Conservation (phyloP, 2,113 vertebrate genomes). For the Lamprologus sp. region DNA sequence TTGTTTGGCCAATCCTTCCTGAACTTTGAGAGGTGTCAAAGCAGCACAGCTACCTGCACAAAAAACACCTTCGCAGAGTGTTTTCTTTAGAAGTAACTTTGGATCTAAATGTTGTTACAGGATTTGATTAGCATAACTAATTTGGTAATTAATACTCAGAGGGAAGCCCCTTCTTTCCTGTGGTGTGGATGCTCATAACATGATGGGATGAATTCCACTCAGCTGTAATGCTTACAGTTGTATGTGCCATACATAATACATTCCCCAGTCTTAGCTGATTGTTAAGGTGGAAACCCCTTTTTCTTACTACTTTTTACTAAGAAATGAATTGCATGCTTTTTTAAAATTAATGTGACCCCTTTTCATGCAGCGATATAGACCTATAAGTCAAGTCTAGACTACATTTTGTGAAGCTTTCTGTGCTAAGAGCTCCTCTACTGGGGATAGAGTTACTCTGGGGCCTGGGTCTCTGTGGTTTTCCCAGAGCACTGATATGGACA, state of each 20-base stretch:
- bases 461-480: background rate
- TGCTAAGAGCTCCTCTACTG: background rate
- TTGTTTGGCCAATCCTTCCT: constrained; percentile 43
- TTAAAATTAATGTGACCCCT: background rate
- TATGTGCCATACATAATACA: background rate
- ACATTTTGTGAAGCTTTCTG: background rate
- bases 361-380: background rate
- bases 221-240: background rate
- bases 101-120: constrained; percentile 4
- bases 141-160: constrained; percentile 3
- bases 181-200: background rate
- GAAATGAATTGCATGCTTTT: background rate
- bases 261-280: background rate
- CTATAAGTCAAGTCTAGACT: background rate
- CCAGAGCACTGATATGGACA: background rate
- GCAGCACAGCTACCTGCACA: background rate
- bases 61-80: background rate
- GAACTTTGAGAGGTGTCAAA: constrained; percentile 42
- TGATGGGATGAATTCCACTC: background rate
- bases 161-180: background rate
- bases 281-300: background rate
- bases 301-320: background rate
- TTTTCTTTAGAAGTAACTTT: background rate
- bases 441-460: constrained; percentile 16
- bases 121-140: constrained; percentile 15